Conservation (phyloP, 2,888 invertebrate species). For the Latrodectus elegans region DNA sequence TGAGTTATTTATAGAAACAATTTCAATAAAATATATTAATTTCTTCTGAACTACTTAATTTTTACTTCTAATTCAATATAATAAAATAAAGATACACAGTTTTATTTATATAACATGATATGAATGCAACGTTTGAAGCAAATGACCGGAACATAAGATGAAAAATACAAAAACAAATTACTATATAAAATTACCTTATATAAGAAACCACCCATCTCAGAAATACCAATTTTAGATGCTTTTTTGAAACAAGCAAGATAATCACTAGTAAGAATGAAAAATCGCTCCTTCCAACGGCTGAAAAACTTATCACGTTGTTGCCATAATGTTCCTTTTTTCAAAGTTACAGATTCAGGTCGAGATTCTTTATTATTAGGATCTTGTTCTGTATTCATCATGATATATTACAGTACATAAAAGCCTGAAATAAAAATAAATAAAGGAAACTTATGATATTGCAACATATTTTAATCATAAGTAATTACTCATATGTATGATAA, state of each 20-base stretch:
- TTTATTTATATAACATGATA: too few species aligned
- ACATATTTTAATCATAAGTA: too few species aligned
- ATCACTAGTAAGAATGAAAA: slow-evolving; percentile 71
- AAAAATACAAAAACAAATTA: background rate
- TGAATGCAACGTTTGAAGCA: too few species aligned
- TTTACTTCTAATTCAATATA: too few species aligned
- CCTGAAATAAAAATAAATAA: slow-evolving; percentile 7
- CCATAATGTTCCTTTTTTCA: slow-evolving; percentile 72
- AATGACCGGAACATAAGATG: slow-evolving; percentile 61
- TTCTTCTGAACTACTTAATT: too few species aligned
- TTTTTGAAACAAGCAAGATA: slow-evolving; percentile 72
- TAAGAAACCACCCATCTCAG: slow-evolving; percentile 72
- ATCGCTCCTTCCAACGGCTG: slow-evolving; percentile 72
- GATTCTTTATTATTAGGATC: slow-evolving; percentile 56
- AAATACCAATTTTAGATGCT: slow-evolving; percentile 71
- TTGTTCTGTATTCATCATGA: slow-evolving; percentile 55
- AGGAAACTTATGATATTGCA: background rate
- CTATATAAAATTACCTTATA: slow-evolving; percentile 69
- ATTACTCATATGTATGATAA: too few species aligned
- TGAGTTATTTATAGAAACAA: too few species aligned
- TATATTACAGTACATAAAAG: slow-evolving; percentile 31
- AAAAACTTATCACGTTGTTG: slow-evolving; percentile 71
- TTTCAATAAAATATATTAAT: too few species aligned
- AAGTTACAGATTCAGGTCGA: slow-evolving; percentile 68
- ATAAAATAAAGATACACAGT: too few species aligned